Evolutionary conservation across 2,113 vertebrate genomes (phyloP), one percentile per base, ranked within the genome.

Genomic region (Sitta europaea): DNA sequence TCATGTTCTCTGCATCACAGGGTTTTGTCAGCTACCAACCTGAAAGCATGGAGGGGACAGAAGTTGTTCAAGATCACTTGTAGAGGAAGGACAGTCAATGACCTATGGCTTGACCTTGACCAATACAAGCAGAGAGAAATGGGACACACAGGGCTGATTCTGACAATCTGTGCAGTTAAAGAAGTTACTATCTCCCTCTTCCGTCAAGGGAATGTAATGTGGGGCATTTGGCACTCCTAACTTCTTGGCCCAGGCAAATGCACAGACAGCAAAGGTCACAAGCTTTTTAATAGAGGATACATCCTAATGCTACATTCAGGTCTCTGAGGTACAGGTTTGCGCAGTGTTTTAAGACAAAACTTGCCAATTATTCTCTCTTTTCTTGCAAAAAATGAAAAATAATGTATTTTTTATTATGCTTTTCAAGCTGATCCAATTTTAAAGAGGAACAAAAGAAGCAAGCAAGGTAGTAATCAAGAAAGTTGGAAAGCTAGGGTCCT

Each of bases 51-150:
- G 10, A 45, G 11, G 86, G 9, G 42, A 36, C 24, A 73, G 40
- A 74, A 66, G 23, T 13, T 67, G 24, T 19, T 27, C 24, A 78
- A 61, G 24, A 29, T 2, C 0, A 0, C 20, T 45, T 0, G 0
- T 0, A 58, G 23, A 68, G 21, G 19, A 67, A 54, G 43, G 14
- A 62, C 22, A 35, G 24, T 43, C 59, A 81, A 55, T 14, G 24
- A 35, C 21, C 38, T 66, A 62, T 1, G 1, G 16, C 33, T 10
- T 66, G 47, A 76, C 42, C 11, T 86, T 70, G n/a, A 73, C 35
- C 45, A 86, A 59, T 5, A 63, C 22, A 75, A 45, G 27, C 54
- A 83, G 28, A 35, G 11, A 76, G 40, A 73, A 76, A n/a, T 10
- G 33, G 18, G 11, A 45, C 25, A 67, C 24, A 53, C 1, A 73